Conservation (phyloP, 2,888 invertebrate genomes). For the Phengaris arion region DNA sequence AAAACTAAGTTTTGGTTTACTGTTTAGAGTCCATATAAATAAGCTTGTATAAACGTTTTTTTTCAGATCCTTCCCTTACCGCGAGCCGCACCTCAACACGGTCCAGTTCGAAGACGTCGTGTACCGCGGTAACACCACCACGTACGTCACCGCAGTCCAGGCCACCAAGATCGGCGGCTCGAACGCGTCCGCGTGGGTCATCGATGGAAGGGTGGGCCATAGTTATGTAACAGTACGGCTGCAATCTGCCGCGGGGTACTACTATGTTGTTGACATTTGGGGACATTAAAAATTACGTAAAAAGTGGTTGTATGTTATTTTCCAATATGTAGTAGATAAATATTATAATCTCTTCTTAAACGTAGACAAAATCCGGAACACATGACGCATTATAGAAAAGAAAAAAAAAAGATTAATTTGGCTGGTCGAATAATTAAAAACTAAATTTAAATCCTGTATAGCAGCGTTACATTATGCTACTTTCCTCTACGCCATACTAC, state of each 20-base stretch:
- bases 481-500: too few relatives aligned
- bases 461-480: too few relatives aligned
- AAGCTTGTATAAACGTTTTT: slow-evolving; percentile 24
- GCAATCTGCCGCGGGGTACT: slow-evolving; percentile 54
- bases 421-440: too few relatives aligned
- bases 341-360: too few relatives aligned
- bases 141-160: slow-evolving; percentile 51
- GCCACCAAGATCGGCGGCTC: slow-evolving; percentile 56
- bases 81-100: slow-evolving; percentile 46
- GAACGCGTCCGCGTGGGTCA: slow-evolving; percentile 50
- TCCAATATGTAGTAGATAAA: too few relatives aligned
- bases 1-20: too few relatives aligned
- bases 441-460: too few relatives aligned
- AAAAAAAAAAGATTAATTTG: too few relatives aligned
- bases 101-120: slow-evolving; percentile 58
- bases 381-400: too few relatives aligned
- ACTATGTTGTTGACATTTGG: slow-evolving; percentile 59
- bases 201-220: slow-evolving; percentile 47
- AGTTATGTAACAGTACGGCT: slow-evolving; percentile 55
- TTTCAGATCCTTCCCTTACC: slow-evolving; percentile 50
- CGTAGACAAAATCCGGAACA: too few relatives aligned
- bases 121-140: slow-evolving; percentile 53
- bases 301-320: background rate
- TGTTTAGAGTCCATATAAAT: too few relatives aligned
- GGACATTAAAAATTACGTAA: slow-evolving; percentile 47